Base-by-base conservation (phyloP, 2,888 invertebrate species). In the Dromius quadrimaculatus region DNA sequence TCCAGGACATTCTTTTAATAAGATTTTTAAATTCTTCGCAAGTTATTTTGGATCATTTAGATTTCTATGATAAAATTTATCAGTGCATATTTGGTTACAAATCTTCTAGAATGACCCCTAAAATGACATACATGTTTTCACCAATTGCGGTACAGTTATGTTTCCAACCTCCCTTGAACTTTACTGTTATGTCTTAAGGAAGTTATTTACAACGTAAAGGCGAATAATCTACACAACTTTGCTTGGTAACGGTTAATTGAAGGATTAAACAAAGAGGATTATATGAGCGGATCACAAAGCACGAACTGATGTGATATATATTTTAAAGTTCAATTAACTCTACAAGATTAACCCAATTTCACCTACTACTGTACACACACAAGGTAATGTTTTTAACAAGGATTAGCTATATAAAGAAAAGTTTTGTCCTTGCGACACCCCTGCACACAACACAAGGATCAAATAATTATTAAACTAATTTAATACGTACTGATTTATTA, bases 201-300 rank as follows among this genome's bases (percentile, higher is more conserved):
- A 64, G 64, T 47, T 64, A 64, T 64, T 64, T 64, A 64, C 50
- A 47, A 43, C 63, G 43, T 20, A 11, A 63, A 45, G 43, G 22
- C 38, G 20, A 47, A 36, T 64, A 64, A 62, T 62, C 62, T 41
- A 23, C 63, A 63, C 15, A 63, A 43, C 45, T 38, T 28, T 13
- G 28, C 23, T 38, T 41, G 61, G 43, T 28, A 41, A 43, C 23
- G 17, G 41, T 63, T 63, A 43, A 63, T 63, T 63, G 45, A 43
- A 45, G 45, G 63, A 63, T 63, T 63, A 63, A 63, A 63, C 63
- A 63, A 45, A 41, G 63, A 22, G 63, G 63, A 63, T 63, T 63
- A 45, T n/a, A 32, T 45, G 28, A 63, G 23, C 32, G 45, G 63
- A 45, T 63, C 23, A 63, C 61, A 41, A 13, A 61, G 50, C 50